Base-by-base conservation (phyloP, 2,797 vertebrate genomes). In the Acipenser oxyrinchus region DNA sequence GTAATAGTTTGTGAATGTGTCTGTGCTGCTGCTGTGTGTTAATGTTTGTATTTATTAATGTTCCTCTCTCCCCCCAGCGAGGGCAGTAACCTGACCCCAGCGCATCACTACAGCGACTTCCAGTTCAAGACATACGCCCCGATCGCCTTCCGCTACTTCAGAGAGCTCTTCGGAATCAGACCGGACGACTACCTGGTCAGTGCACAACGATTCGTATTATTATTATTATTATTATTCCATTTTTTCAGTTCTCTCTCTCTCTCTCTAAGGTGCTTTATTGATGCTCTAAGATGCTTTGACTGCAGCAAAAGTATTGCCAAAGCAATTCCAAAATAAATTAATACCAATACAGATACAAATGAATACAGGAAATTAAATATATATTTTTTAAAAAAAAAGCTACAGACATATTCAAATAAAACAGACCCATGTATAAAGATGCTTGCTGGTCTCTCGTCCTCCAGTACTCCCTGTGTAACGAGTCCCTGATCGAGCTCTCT, bases 111-210 rank as follows among this genome's bases (percentile, higher is more conserved):
- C 82, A 95, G 89, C 5, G 96, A 99, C 77, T 99, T 99, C 75
- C 92, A 95, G 12, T 99, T 99, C 80, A 99, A 99, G 81, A 99
- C 95, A 9, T 98, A 99, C 0, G 96, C 96, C 64, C 96, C 96
- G 1, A 95, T 99, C 62, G 96, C 96, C 70, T 99, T 99, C 74
- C 94, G 96, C 69, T 98, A 98, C 76, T 99, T 99, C 83, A 87
- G 96, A 68, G 96, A 99, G 78, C 88, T 99, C 0, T 99, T 97
- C 68, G 95, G 95, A 66, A 99, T 99, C 76, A 92, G 95, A 4
- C 95, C 96, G 0, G 96, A 99, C 4, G 96, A 99, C 75, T 99
- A 98, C 74, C 83, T 99, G 92, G 96, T 99, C 64, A 88, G 93
- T 81, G 6, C 71, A 3, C 52, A 10, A 6, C n/a, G 52, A n/a